Percentiles rank a stretch among this genome's conserved stretches.
These are phyloP conservation scores for Reticulitermes speratus DNA, from an alignment of 1,140 invertebrate species.

Conservation along the genomic window DNA sequence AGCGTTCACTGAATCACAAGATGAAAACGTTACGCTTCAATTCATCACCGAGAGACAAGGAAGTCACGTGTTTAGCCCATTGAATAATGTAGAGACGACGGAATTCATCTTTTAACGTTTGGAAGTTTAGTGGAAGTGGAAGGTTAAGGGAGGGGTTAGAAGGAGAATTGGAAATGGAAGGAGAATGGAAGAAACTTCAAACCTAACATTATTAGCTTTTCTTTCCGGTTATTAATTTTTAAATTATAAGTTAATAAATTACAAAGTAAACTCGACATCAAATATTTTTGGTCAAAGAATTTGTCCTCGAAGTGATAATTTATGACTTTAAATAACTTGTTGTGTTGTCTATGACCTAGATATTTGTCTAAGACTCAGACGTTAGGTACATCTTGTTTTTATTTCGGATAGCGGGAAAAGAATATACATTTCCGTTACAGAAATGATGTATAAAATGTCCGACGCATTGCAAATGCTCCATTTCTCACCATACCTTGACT, in stretches of 20 bases:
- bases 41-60: neutral
- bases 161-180: too few species aligned
- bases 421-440: neutral
- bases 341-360: neutral
- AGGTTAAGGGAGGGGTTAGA: too few species aligned
- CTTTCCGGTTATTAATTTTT: neutral
- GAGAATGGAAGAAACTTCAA: neutral
- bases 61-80: neutral
- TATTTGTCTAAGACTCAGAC: neutral
- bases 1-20: constrained; percentile 8
- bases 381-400: neutral
- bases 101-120: constrained; percentile 6
- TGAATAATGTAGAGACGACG: neutral
- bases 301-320: neutral
- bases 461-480: constrained; percentile 4
- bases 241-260: neutral
- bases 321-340: neutral
- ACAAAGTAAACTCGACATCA: neutral
- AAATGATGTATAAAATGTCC: neutral
- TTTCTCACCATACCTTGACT: neutral
- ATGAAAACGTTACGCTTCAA: neutral
- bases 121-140: neutral
- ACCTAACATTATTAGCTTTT: neutral
- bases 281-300: neutral
- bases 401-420: neutral